Conservation (phyloP, 2,113 vertebrate genomes). For the Heteronetta atricapilla region DNA sequence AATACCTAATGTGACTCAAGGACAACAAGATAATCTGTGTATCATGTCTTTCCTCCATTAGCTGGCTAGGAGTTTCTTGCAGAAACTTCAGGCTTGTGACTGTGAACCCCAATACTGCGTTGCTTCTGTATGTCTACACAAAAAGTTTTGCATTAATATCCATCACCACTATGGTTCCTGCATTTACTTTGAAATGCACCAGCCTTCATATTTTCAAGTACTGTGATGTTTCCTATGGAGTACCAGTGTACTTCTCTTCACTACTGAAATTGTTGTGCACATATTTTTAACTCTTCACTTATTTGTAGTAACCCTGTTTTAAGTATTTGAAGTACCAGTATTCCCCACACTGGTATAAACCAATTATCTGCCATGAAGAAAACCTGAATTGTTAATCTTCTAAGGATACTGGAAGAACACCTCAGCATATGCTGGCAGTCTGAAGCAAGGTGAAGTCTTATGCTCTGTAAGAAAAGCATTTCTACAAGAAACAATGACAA, state of each 20-base stretch:
- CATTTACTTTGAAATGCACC: background rate
- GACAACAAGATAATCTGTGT: background rate
- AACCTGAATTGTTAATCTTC: background rate
- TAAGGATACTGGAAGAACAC: background rate
- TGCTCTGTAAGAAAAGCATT: background rate
- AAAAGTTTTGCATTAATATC: background rate
- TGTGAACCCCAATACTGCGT: background rate
- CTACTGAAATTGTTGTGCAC: background rate
- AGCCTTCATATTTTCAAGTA: background rate
- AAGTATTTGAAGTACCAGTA: background rate
- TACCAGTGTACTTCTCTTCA: background rate
- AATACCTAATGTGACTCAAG: background rate
- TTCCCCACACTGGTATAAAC: background rate
- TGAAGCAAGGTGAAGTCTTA: background rate
- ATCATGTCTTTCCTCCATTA: background rate
- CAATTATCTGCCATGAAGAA: background rate
- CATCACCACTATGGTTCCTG: background rate
- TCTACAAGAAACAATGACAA: background rate
- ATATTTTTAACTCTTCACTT: background rate
- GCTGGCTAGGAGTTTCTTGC: background rate
- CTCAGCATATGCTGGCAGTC: background rate
- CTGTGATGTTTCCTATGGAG: background rate
- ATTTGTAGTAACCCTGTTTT: background rate
- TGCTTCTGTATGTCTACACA: background rate
- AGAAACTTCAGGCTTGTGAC: background rate